Base-by-base conservation (phyloP, 2,113 vertebrate species). In the Anseranas semipalmata region DNA sequence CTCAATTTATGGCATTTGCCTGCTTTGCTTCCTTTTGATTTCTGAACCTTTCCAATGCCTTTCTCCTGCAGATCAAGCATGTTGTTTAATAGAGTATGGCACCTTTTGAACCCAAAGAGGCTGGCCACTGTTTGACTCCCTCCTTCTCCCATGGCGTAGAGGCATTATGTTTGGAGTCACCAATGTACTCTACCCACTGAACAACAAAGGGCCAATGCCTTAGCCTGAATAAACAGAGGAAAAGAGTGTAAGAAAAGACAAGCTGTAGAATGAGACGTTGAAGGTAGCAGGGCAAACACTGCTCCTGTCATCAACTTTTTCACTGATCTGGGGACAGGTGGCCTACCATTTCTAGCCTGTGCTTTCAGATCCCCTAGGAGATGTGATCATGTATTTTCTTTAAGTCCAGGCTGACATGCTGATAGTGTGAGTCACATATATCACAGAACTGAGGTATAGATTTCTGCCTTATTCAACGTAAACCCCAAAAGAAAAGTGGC, bases 381-480 rank as follows among this genome's bases (percentile, higher is more conserved):
- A 74, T 84, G 82, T 67, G 82, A 85, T 94, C 71, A 76, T 55
- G 63, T 62, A 59, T 93, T 96, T 96, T 89, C 85, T 90, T 74
- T 93, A 95, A 96, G 95, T 94, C 48, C 50, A 71, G 52, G n/a
- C 75, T 95, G 91, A 83, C 55, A 43, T 12, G 1, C 7, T 52
- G 63, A 12, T 92, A 74, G 67, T 13, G 39, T 91, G 71, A 96
- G 77, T 58, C 89, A 71, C 7, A 2, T 90, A 59, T 80, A 63
- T 81, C 46, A 39, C 50, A 89, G 70, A 80, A 94, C 82, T 15
- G 30, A 65, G 56, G 80, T 68, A 93, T 60, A 70, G 52, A 87
- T 93, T 75, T 86, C 76, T 86, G 59, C 68, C 59, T 83, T 55
- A 43, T 35, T 91, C 67, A 83, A 11, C 60, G 25, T 37, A 90